A percentile compares a stretch with the other conserved stretches of the same genome.
phyloP scores from a whole-genome alignment of 1,140 invertebrate genomes.

The Geopemphigus sp. region DNA sequence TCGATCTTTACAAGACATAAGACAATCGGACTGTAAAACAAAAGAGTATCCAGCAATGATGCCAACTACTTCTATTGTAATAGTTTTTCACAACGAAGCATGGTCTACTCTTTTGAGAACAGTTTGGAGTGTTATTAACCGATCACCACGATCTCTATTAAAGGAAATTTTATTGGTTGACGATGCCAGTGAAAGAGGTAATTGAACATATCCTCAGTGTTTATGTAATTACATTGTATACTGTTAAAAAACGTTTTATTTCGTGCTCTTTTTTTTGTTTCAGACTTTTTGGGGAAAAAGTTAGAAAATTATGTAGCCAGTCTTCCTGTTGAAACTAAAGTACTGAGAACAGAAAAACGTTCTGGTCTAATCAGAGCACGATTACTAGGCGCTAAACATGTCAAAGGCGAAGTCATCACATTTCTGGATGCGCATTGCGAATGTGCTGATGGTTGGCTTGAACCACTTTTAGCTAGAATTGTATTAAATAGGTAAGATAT shows the following conservation, averaged over 20 bases:
- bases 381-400: slow-evolving; percentile 85
- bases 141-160: slow-evolving; percentile 80
- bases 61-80: slow-evolving; percentile 88
- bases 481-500: slow-evolving; percentile 79
- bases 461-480: slow-evolving; percentile 84
- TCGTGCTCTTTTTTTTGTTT: slow-evolving; percentile 47
- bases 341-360: slow-evolving; percentile 82
- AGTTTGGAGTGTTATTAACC: slow-evolving; percentile 94
- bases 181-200: slow-evolving; percentile 90
- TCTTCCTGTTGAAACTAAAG: slow-evolving; percentile 77
- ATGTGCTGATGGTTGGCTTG: slow-evolving; percentile 87
- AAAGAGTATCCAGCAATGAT: slow-evolving; percentile 75
- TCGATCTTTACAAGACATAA: slow-evolving; percentile 89
- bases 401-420: slow-evolving; percentile 90
- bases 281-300: slow-evolving; percentile 84
- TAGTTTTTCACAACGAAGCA: slow-evolving; percentile 97
- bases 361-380: slow-evolving; percentile 92
- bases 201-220: not conserved
- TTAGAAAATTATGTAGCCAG: slow-evolving; percentile 86
- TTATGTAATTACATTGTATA: too few relatives aligned
- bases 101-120: slow-evolving; percentile 94
- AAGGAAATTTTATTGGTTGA: slow-evolving; percentile 94
- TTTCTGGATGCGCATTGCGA: slow-evolving; percentile 97
- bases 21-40: slow-evolving; percentile 79
- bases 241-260: too few relatives aligned